These are phyloP conservation scores for Zaprionus taronus DNA, from an alignment of 1,140 invertebrate genomes.

Conservation along the genomic window DNA sequence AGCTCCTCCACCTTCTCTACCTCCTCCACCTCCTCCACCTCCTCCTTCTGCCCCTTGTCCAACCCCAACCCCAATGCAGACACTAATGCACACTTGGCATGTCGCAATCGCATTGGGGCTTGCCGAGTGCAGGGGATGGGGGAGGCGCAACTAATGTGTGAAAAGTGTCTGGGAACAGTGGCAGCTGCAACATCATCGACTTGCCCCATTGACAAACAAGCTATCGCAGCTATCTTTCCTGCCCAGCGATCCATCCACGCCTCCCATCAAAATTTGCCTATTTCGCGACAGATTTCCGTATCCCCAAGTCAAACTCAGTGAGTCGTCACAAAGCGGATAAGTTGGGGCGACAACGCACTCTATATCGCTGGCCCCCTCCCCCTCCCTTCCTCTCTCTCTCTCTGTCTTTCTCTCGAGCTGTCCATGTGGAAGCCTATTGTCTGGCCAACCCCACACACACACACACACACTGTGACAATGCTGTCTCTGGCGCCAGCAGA, in stretches of 20 bases:
- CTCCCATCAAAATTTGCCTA: constrained; percentile 35
- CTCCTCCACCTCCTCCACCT: too few species aligned
- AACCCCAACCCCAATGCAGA: background rate
- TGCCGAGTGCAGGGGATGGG: background rate
- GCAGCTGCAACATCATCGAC: constrained; percentile 53
- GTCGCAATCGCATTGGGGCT: constrained; percentile 40
- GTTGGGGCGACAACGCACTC: constrained; percentile 14
- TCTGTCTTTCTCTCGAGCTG: constrained; percentile 1
- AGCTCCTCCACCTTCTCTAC: constrained; percentile 2
- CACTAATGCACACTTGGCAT: constrained; percentile 57
- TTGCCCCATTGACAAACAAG: constrained; percentile 44
- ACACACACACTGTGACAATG: background rate
- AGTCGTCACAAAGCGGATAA: constrained; percentile 53
- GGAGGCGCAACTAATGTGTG: constrained; percentile 39
- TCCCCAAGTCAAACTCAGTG: constrained; percentile 43
- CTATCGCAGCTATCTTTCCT: constrained; percentile 20
- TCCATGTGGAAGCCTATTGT: constrained; percentile 43
- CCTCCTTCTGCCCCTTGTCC: background rate
- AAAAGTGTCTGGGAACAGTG: constrained; percentile 51
- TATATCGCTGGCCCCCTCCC: background rate
- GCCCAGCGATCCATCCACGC: background rate
- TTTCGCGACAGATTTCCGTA: constrained; percentile 38
- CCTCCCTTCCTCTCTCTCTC: background rate
- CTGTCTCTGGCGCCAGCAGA: constrained; percentile 38
- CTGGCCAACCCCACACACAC: constrained; percentile 23